Evolutionary conservation across 2,797 vertebrate genomes (phyloP).

Genomic region (Vespertilio murinus): DNA sequence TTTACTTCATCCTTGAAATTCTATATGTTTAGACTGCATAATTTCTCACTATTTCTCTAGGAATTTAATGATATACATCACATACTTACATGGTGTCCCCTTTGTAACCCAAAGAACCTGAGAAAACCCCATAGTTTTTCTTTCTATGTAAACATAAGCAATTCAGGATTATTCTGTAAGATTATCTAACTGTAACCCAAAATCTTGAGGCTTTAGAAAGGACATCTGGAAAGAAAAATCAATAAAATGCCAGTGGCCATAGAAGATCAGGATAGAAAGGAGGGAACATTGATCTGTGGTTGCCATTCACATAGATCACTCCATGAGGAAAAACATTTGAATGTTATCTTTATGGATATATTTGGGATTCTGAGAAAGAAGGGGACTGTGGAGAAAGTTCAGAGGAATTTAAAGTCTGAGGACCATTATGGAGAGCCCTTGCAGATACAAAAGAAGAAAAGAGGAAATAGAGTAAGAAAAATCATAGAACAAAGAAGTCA

Average conservation of each 20-base stretch:
- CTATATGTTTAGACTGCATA: neutral
- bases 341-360: neutral
- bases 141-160: neutral
- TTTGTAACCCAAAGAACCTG: neutral
- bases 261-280: neutral
- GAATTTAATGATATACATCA: neutral
- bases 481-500: neutral
- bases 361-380: neutral
- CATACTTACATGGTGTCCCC: neutral
- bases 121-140: neutral
- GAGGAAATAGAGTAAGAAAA: neutral
- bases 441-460: neutral
- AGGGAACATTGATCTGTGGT: neutral
- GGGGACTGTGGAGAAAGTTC: neutral
- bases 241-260: neutral
- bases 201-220: neutral
- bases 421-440: neutral
- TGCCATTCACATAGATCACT: neutral
- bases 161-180: neutral
- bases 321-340: neutral
- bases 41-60: neutral
- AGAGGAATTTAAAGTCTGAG: neutral
- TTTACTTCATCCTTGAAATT: neutral
- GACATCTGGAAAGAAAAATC: neutral
- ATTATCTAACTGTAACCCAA: neutral